These are phyloP conservation scores for Pissodes strobi DNA, from an alignment of 1,140 invertebrate species.

Conservation along the genomic window DNA sequence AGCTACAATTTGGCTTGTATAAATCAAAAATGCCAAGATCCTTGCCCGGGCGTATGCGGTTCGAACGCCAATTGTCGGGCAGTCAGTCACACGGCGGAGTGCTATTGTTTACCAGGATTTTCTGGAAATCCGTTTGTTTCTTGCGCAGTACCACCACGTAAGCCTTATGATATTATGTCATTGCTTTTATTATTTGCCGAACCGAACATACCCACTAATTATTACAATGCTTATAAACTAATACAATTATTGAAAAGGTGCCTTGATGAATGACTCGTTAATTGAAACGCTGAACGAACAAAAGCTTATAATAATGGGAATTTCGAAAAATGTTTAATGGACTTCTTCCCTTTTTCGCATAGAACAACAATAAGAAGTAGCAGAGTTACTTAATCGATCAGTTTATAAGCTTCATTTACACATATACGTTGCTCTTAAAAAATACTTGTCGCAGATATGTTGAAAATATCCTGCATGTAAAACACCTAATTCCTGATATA, in stretches of 20 bases:
- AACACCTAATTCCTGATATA: too few relatives aligned
- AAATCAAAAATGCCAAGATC: slow-evolving; percentile 78
- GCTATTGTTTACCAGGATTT: slow-evolving; percentile 63
- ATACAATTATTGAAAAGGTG: neutral
- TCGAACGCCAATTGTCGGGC: slow-evolving; percentile 68
- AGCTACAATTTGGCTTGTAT: slow-evolving; percentile 72
- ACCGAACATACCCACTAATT: neutral
- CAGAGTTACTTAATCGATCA: too few relatives aligned
- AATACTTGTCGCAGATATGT: too few relatives aligned
- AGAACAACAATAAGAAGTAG: too few relatives aligned
- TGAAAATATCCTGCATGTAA: too few relatives aligned
- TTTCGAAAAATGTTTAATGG: too few relatives aligned
- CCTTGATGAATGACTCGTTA: too few relatives aligned
- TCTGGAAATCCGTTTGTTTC: slow-evolving; percentile 63
- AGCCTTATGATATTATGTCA: slow-evolving; percentile 11
- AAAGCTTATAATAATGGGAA: too few relatives aligned
- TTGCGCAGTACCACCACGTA: slow-evolving; percentile 37
- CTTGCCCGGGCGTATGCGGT: slow-evolving; percentile 69
- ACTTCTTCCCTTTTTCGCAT: too few relatives aligned
- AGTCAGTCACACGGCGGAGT: slow-evolving; percentile 68
- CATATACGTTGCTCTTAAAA: too few relatives aligned
- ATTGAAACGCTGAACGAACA: too few relatives aligned
- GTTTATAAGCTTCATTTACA: too few relatives aligned
- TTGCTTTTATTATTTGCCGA: slow-evolving; percentile 1
- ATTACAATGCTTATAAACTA: slow-evolving; percentile 11